These are phyloP conservation scores for Ganaspis sp. DNA, from an alignment of 1,140 invertebrate species.

Conservation along the genomic window DNA sequence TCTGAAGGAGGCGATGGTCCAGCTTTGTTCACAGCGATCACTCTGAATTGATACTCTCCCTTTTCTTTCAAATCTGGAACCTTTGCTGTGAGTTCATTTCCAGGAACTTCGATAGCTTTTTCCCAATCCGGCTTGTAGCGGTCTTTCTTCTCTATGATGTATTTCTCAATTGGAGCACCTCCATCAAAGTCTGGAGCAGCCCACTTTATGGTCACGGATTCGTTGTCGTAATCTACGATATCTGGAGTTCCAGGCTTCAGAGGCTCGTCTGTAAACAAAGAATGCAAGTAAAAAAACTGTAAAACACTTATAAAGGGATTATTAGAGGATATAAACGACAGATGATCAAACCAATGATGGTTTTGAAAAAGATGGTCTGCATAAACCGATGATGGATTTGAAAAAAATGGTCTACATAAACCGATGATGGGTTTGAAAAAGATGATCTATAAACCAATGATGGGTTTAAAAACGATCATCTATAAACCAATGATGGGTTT, in stretches of 20 bases:
- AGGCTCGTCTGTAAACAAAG: constrained; percentile 82
- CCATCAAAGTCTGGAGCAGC: constrained; percentile 93
- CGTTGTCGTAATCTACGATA: constrained; percentile 94
- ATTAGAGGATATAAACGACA: too few relatives aligned
- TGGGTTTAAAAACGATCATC: too few relatives aligned
- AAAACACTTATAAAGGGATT: too few relatives aligned
- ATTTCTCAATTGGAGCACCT: constrained; percentile 96
- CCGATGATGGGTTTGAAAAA: too few relatives aligned
- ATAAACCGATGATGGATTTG: too few relatives aligned
- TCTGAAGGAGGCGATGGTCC: constrained; percentile 95
- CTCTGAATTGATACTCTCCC: constrained; percentile 95
- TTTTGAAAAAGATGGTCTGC: too few relatives aligned
- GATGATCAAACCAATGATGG: too few relatives aligned
- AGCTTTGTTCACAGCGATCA: constrained; percentile 97
- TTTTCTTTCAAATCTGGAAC: constrained; percentile 93
- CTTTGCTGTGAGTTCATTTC: constrained; percentile 85
- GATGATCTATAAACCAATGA: too few relatives aligned
- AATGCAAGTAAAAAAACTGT: too few relatives aligned
- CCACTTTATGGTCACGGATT: constrained; percentile 96
- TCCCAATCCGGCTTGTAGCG: constrained; percentile 88
- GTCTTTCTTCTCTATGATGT: constrained; percentile 98
- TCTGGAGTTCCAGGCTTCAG: constrained; percentile 93
- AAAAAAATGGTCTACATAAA: too few relatives aligned
- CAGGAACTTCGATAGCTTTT: constrained; percentile 87
- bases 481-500: too few relatives aligned